Evolutionary conservation across 2,888 invertebrate species (phyloP).

Genomic region (Drosophila sordidula): DNA sequence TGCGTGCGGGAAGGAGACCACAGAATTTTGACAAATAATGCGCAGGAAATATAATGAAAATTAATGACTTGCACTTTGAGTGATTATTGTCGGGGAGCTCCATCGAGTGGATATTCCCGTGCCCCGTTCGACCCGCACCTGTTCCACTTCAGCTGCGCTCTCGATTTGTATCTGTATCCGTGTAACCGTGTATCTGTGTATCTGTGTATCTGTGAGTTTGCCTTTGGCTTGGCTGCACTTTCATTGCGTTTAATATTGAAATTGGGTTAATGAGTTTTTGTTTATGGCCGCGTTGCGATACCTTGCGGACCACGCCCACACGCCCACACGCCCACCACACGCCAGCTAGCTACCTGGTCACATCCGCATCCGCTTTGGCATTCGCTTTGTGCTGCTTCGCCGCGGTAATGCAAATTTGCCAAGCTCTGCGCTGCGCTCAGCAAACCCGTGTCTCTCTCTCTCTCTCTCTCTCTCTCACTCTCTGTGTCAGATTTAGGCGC

Average conservation of each 20-base stretch:
- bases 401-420: conserved; percentile 61
- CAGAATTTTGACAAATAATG: conserved; percentile 50
- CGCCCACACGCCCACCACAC: not conserved
- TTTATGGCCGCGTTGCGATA: conserved; percentile 53
- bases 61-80: conserved; percentile 59
- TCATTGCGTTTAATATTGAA: conserved; percentile 68
- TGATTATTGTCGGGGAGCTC: conserved; percentile 41
- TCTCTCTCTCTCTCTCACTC: too few species aligned
- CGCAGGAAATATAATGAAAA: conserved; percentile 55
- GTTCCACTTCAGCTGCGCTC: not conserved
- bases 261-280: conserved; percentile 78
- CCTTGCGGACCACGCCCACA: conserved; percentile 26
- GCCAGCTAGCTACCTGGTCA: not conserved
- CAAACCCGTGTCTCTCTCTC: not conserved
- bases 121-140: not conserved
- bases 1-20: too few species aligned
- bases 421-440: conserved; percentile 6
- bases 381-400: conserved; percentile 49
- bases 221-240: conserved; percentile 58
- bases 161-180: conserved; percentile 18
- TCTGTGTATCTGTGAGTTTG: conserved; percentile 26
- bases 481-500: conserved; percentile 7
- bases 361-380: conserved; percentile 28
- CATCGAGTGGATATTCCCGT: conserved; percentile 3
- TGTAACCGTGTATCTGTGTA: conserved; percentile 15